Evolutionary conservation across 2,113 vertebrate genomes (phyloP).

Genomic region (Anseranas semipalmata): DNA sequence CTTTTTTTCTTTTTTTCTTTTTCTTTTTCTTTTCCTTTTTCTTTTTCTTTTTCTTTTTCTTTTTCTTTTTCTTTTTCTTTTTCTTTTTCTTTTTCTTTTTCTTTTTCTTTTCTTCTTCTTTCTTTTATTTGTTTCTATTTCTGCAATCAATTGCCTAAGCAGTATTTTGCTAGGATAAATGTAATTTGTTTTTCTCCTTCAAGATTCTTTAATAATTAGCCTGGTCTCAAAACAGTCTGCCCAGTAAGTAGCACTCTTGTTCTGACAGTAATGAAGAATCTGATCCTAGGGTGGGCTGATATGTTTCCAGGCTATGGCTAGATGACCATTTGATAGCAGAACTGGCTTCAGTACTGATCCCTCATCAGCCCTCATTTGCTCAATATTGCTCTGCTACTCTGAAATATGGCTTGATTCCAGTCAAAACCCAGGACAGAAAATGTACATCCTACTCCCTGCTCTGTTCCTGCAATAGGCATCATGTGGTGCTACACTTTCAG

Average conservation of each 20-base stretch:
- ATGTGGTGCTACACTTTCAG: fast-evolving
- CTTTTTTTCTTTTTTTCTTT: fast-evolving
- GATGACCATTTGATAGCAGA: neutral
- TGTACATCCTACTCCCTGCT: neutral
- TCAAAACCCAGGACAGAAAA: neutral
- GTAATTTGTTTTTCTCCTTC: neutral
- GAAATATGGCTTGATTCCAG: neutral
- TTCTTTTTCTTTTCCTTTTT: neutral
- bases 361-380: neutral
- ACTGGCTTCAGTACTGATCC: neutral
- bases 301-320: neutral
- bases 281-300: neutral
- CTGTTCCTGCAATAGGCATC: fast-evolving
- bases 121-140: neutral
- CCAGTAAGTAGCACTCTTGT: neutral
- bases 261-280: neutral
- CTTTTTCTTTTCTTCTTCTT: fast-evolving
- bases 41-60: neutral
- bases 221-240: neutral
- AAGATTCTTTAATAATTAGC: neutral
- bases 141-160: neutral
- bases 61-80: neutral
- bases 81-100: neutral
- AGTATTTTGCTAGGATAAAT: neutral
- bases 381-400: neutral